Evolutionary conservation across 2,888 invertebrate genomes (phyloP).

Genomic region (Sussaba pulchella): DNA sequence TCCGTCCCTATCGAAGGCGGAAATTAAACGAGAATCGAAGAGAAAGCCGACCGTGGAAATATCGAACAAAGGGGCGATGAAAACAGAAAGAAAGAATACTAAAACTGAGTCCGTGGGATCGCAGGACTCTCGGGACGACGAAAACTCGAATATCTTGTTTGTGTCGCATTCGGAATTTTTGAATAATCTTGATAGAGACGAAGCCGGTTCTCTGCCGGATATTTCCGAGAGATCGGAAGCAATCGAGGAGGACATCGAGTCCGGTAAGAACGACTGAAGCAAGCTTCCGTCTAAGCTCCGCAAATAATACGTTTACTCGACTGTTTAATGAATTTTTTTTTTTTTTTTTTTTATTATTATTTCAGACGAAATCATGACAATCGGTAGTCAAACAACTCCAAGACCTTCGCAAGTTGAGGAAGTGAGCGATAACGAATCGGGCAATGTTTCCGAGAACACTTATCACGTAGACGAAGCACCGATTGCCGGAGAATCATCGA

Average conservation of each 20-base stretch:
- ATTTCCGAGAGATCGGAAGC: slow-evolving; percentile 34
- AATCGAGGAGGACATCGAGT: slow-evolving; percentile 22
- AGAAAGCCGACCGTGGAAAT: not conserved
- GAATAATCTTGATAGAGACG: slow-evolving; percentile 18
- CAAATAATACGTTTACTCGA: too few species aligned
- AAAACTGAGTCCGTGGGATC: not conserved
- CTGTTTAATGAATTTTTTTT: too few species aligned
- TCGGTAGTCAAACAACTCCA: not conserved
- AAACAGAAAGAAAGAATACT: not conserved
- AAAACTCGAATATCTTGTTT: not conserved
- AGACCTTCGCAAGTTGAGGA: slow-evolving; percentile 5
- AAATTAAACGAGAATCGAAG: not conserved
- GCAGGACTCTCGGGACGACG: not conserved
- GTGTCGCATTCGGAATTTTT: slow-evolving; percentile 6
- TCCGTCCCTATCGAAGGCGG: not conserved
- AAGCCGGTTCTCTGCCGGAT: not conserved
- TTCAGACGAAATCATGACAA: slow-evolving; percentile 26
- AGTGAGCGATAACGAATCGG: slow-evolving; percentile 39
- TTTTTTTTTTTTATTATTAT: not conserved
- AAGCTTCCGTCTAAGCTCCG: too few species aligned
- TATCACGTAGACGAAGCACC: slow-evolving; percentile 8
- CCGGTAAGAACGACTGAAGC: slow-evolving; percentile 36
- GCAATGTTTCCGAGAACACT: slow-evolving; percentile 43
- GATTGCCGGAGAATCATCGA: slow-evolving; percentile 12
- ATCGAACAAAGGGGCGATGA: not conserved